phyloP scores from a whole-genome alignment of 2,888 invertebrate species.

The Polia nebulosa region DNA sequence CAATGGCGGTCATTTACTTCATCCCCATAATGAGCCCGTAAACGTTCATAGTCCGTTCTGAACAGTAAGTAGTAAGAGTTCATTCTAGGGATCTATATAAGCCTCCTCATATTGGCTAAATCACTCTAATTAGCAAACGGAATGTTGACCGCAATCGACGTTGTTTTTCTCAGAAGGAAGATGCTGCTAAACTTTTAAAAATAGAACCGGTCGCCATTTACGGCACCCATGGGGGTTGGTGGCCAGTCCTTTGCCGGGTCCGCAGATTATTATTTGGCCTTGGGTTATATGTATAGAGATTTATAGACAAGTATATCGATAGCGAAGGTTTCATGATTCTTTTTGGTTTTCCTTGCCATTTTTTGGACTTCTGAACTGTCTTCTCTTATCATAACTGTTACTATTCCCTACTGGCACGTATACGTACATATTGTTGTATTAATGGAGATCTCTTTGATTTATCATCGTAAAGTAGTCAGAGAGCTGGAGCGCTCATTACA shows the following conservation, averaged over 20 bases:
- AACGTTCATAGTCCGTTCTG: conserved; percentile 25
- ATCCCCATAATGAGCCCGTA: conserved; percentile 32
- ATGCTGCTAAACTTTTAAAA: conserved; percentile 17
- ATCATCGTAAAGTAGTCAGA: conserved; percentile 22
- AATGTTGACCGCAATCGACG: conserved; percentile 22
- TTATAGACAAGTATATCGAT: conserved; percentile 20
- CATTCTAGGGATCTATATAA: conserved; percentile 20
- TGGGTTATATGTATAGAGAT: conserved; percentile 17
- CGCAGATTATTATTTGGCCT: conserved; percentile 32
- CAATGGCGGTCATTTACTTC: conserved; percentile 30
- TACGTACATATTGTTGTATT: not conserved
- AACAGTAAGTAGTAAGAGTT: conserved; percentile 16
- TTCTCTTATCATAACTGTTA: not conserved
- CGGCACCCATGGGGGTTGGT: conserved; percentile 17
- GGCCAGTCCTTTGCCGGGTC: conserved; percentile 29
- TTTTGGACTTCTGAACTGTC: not conserved
- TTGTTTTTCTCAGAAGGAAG: conserved; percentile 23
- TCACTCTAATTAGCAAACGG: conserved; percentile 34
- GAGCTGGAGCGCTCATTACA: conserved; percentile 57
- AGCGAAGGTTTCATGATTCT: not conserved
- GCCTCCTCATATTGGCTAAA: conserved; percentile 24
- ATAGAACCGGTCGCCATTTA: conserved; percentile 44
- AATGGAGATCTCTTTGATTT: conserved; percentile 40
- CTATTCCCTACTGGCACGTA: not conserved
- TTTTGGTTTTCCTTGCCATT: conserved; percentile 8